Evolutionary conservation across 2,888 invertebrate species (phyloP).

Genomic region (Lasioglossum villosulum): DNA sequence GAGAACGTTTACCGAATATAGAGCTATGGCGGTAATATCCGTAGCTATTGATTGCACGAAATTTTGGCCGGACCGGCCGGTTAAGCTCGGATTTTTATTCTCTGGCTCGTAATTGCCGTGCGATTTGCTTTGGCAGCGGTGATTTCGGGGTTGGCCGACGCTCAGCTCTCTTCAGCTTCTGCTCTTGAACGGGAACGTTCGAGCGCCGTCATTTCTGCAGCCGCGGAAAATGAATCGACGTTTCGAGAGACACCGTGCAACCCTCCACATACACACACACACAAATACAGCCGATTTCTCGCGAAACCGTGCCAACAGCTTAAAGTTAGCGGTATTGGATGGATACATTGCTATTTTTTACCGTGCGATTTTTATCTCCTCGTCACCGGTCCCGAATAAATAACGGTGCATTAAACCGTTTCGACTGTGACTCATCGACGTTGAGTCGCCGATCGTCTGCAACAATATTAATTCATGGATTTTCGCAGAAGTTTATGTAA

Average conservation of each 20-base stretch:
- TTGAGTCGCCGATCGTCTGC: not conserved
- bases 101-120: conserved; percentile 30
- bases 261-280: not conserved
- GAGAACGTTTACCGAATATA: conserved; percentile 49
- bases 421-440: not conserved
- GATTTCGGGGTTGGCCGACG: conserved; percentile 36
- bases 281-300: not conserved
- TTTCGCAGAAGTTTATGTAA: not conserved
- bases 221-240: conserved; percentile 18
- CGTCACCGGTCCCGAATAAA: not conserved
- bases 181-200: not conserved
- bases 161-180: conserved; percentile 21
- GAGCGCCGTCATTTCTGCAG: not conserved
- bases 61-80: conserved; percentile 38
- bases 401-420: conserved; percentile 1
- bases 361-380: not conserved
- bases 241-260: not conserved
- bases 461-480: conserved; percentile 1
- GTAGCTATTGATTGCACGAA: conserved; percentile 34
- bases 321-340: not conserved
- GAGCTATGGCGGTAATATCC: conserved; percentile 27
- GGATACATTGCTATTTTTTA: not conserved
- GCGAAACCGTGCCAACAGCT: not conserved
- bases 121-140: conserved; percentile 45
- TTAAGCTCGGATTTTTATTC: conserved; percentile 40